Evolutionary conservation across 2,113 vertebrate genomes (phyloP).

Genomic region (Protobothrops mucrosquamatus): DNA sequence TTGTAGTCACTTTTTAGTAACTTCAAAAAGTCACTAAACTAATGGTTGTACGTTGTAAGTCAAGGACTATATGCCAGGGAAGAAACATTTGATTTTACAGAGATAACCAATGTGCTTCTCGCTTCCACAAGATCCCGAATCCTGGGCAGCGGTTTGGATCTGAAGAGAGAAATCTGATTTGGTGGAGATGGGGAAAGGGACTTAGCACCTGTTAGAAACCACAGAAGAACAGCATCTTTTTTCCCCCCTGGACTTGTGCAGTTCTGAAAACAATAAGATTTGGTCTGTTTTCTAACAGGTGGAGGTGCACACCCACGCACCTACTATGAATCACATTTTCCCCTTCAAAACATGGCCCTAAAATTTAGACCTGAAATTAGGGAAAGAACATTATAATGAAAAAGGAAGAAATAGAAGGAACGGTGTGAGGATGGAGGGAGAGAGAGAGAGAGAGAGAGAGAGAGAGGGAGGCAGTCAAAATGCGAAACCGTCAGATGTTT

Average conservation of each 20-base stretch:
- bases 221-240: neutral
- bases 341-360: neutral
- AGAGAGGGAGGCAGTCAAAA: neutral
- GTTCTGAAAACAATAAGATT: neutral
- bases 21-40: too few relatives aligned
- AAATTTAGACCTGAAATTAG: neutral
- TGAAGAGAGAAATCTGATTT: neutral
- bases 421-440: neutral
- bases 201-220: neutral
- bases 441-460: neutral
- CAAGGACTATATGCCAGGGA: too few relatives aligned
- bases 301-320: neutral
- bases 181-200: neutral
- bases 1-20: too few relatives aligned
- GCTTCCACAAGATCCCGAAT: neutral
- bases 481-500: neutral
- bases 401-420: neutral
- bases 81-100: neutral
- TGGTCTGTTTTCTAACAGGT: neutral
- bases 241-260: neutral
- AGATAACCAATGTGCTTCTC: neutral
- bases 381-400: neutral
- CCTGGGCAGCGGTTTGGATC: neutral
- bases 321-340: neutral
- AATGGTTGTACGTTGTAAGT: too few relatives aligned